phyloP scores from a whole-genome alignment of 2,797 vertebrate species.

The Chelmon rostratus region DNA sequence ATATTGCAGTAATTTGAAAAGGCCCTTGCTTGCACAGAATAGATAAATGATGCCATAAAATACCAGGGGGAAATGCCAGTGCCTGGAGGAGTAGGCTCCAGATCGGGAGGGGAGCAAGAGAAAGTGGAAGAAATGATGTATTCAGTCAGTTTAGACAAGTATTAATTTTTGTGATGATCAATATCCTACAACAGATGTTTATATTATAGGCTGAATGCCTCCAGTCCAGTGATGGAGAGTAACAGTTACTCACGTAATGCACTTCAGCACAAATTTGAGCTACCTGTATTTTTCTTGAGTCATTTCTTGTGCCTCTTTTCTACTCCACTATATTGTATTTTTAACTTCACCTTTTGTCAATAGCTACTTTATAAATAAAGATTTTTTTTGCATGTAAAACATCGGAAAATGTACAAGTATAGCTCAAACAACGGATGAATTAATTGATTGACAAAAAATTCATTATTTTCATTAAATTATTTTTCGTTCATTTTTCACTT shows the following conservation, averaged over 20 bases:
- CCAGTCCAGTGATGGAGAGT: neutral
- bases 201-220: neutral
- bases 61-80: neutral
- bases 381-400: neutral
- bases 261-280: neutral
- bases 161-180: neutral
- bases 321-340: neutral
- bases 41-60: constrained; percentile 13
- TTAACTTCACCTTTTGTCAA: neutral
- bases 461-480: no score
- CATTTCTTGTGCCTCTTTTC: neutral
- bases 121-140: neutral
- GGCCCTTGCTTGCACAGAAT: neutral
- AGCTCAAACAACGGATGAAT: neutral
- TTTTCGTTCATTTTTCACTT: neutral
- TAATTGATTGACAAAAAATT: neutral
- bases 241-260: neutral
- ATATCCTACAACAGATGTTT: neutral
- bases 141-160: neutral
- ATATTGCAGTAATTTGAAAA: constrained; percentile 5
- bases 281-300: neutral
- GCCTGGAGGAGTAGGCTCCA: neutral
- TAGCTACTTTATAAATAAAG: neutral
- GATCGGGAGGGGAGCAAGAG: neutral
- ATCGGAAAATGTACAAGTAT: neutral